Evolutionary conservation across 2,797 vertebrate species (phyloP), one percentile per base, ranked within the genome.

Genomic region (Phataginus tricuspis): DNA sequence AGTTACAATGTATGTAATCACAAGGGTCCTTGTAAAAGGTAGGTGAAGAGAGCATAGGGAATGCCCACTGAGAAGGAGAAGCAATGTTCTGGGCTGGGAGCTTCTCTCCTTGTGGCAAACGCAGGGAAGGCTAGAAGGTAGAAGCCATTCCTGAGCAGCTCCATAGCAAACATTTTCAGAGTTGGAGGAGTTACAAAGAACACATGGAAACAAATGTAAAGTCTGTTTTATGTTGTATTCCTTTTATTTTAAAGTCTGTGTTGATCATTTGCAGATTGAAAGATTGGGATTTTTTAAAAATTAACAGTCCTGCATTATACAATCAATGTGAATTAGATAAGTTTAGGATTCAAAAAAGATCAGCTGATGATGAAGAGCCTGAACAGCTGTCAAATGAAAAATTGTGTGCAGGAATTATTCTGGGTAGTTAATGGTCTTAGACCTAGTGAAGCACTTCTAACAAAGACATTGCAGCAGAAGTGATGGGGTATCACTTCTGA

Each of bases 121-220:
- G 34, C 29, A 91, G 29, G 2, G 25, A 78, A 79, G 71, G 82
- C 15, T 77, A 59, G 72, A 61, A 91, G 61, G n/a, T 42, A 84
- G 86, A 64, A 68, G n/a, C 16, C 82, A 86, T 72, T 83, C 64
- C 42, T 18, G 78, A 42, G 64, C 51, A 90, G 71, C 37, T 45
- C 19, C 4, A 31, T 15, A 63, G 83, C 55, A 66, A 69, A 31
- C 19, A 49, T 90, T 89, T 64, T 94, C 31, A 68, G 74, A 61
- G 25, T 57, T 39, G 64, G n/a, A 93, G 15, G 83, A 78, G 9
- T 77, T 63, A 63, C 66, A 75, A 4, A 85, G 68, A 92, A 92
- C 19, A 69, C 59, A 75, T 84, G 69, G 71, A 78, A 91, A 86
- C 19, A 90, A 61, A 91, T 72, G 69, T 90, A 78, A 94, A 89